Base-by-base conservation (phyloP, 2,888 invertebrate species). In the Cephalotes varians region DNA sequence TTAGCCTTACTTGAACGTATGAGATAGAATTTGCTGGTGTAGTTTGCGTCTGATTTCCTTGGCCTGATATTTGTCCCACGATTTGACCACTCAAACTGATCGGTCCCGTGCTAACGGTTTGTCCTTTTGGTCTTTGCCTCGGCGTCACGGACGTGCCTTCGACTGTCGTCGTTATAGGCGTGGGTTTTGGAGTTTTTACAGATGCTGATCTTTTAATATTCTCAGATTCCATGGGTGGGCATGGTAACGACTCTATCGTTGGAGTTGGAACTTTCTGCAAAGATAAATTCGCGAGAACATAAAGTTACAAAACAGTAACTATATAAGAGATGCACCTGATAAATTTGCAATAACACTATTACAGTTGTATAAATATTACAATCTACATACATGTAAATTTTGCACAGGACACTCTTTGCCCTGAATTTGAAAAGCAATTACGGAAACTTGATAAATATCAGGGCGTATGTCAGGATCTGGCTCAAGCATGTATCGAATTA, bases 361-460 rank as follows among this genome's bases (percentile, higher is more conserved):
- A 54, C 6, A 65, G 5, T 40, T 65, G 12, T 21, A 3, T 37
- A 40, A 44, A 21, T 37, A 72, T 47, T 67, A 49, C 1, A 21
- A 40, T 54, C 44, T 71, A 95, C 96, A 95, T 95, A 97, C 97
- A 94, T 97, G 96, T 95, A 98, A 95, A 95, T 98, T 98, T 94
- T 96, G 96, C 86, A 98, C 97, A 80, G 98, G 97, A 95, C 97
- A 97, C 65, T 97, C 96, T 94, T 96, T 97, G 84, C 97, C 96
- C 81, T 95, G 94, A 87, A 98, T 94, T 88, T 96, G 95, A 94
- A 98, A 98, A 81, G 97, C 97, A 88, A 97, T 95, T 91, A 95
- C 95, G 88, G 97, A 96, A 64, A 97, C 97, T 96, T 98, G 98
- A 95, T 96, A 98, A 91, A 98, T 98, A 95, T 98, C 98, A 15